Conservation (phyloP, 2,888 invertebrate species). For the Cryptocheilus praepositus region DNA sequence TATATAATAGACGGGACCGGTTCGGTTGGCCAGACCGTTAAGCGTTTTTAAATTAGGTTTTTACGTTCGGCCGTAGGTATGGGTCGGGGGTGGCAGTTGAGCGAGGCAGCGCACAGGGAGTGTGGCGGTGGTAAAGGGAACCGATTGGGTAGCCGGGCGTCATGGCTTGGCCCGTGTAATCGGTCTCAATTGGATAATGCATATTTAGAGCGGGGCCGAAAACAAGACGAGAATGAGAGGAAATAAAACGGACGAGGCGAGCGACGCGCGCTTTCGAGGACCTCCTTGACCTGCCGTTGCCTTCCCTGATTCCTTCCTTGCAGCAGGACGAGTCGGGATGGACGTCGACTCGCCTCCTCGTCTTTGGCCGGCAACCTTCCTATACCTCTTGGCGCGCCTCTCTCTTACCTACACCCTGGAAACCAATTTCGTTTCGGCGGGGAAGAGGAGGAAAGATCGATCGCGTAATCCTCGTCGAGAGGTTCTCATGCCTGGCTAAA, state of each 20-base stretch:
- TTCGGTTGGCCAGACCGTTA: constrained; percentile 47
- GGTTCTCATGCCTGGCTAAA: too few species aligned
- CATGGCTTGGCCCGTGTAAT: constrained; percentile 62
- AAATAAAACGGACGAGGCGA: constrained; percentile 16
- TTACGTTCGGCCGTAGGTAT: constrained; percentile 48
- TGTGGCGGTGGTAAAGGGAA: constrained; percentile 6
- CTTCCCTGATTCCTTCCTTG: neutral
- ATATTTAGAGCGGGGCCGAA: constrained; percentile 56
- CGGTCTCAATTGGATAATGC: constrained; percentile 68
- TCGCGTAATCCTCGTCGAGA: constrained; percentile 5
- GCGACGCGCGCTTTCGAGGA: constrained; percentile 42
- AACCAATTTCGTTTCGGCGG: constrained; percentile 12
- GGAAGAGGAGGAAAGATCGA: constrained; percentile 2
- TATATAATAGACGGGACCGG: neutral
- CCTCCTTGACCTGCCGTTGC: constrained; percentile 45
- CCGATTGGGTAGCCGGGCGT: constrained; percentile 52
- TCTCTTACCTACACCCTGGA: constrained; percentile 2
- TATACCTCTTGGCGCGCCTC: neutral
- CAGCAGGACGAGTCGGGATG: constrained; percentile 1
- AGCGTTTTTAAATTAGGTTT: constrained; percentile 63
- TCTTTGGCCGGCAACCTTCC: neutral
- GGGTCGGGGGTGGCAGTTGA: constrained; percentile 29
- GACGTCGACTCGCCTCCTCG: neutral
- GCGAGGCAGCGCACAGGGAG: neutral
- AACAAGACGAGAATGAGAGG: constrained; percentile 10